Base-by-base conservation (phyloP, 2,888 invertebrate genomes). In the Nasonovia ribisnigri region DNA sequence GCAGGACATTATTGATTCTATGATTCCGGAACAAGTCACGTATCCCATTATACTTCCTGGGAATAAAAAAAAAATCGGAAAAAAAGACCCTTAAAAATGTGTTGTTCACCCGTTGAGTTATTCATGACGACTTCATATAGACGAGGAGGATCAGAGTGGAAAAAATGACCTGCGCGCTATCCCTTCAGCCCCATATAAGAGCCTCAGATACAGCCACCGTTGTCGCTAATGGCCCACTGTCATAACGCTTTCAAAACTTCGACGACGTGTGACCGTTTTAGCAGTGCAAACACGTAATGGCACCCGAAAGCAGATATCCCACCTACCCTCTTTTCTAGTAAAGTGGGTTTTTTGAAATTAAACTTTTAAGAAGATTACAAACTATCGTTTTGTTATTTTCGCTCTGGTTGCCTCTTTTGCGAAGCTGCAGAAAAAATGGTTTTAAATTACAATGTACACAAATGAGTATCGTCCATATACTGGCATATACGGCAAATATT, bases 191-290 rank as follows among this genome's bases (percentile, higher is more conserved):
- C 54, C 42, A 43, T 10, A 43, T 42, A 84, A 91, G 57, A 54
- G 91, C 54, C 57, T 57, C 91, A 54, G 84, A 91, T 88, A 88
- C 67, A 11, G 67, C 67, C 60, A 84, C 29, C 57, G 91, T 91
- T 77, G 91, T 91, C 51, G 92, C 87, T 92, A 92, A 93, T 90
- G 90, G 93, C 46, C 84, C 60, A 43, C 93, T 90, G 93, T 93
- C 93, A 93, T 86, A 92, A 93, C 92, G 93, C 90, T 93, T 89
- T 93, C 90, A 86, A 93, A 93, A 93, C 93, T 93, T 93, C 84
- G 92, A 84, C 89, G 92, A 93, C 92, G 92, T 93, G 90, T 90
- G 90, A 84, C 93, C 93, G 60, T 93, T 93, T 93, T 93, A 93
- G 51, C 90, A 93, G 93, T 93, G 84, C 90, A 90, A 90, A 93